phyloP scores from a whole-genome alignment of 1,140 invertebrate genomes.

The Drosophila carrolli region DNA sequence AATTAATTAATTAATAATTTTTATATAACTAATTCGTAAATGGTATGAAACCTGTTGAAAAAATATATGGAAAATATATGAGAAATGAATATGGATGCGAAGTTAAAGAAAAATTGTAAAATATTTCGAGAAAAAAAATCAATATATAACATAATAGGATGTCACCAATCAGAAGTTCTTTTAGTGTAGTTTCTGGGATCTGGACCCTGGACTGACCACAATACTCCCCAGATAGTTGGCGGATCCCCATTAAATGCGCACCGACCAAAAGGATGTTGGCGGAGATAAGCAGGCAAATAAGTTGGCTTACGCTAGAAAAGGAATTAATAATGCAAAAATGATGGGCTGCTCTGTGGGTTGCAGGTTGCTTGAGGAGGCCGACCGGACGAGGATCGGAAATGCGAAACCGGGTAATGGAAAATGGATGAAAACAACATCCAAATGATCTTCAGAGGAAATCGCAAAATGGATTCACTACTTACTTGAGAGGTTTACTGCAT shows the following conservation, averaged over 20 bases:
- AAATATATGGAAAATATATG: too few relatives aligned
- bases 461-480: slow-evolving; percentile 6
- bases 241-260: slow-evolving; percentile 53
- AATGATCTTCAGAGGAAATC: slow-evolving; percentile 27
- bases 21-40: too few relatives aligned
- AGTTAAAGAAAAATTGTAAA: too few relatives aligned
- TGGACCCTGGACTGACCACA: slow-evolving; percentile 13
- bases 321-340: slow-evolving; percentile 54
- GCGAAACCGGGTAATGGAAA: slow-evolving; percentile 13
- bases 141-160: too few relatives aligned
- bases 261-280: slow-evolving; percentile 59
- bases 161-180: not conserved
- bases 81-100: too few relatives aligned
- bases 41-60: too few relatives aligned
- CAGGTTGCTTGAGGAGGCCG: slow-evolving; percentile 3
- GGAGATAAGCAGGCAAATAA: slow-evolving; percentile 71
- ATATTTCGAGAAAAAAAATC: too few relatives aligned
- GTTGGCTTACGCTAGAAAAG: slow-evolving; percentile 47
- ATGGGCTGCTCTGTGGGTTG: slow-evolving; percentile 17
- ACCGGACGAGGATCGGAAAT: slow-evolving; percentile 25
- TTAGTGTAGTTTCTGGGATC: slow-evolving; percentile 8
- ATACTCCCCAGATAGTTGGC: slow-evolving; percentile 28
- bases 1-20: too few relatives aligned
- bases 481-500: not conserved
- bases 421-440: slow-evolving; percentile 2